These are phyloP conservation scores for Spodoptera littoralis DNA, from an alignment of 2,888 invertebrate species.

Conservation along the genomic window DNA sequence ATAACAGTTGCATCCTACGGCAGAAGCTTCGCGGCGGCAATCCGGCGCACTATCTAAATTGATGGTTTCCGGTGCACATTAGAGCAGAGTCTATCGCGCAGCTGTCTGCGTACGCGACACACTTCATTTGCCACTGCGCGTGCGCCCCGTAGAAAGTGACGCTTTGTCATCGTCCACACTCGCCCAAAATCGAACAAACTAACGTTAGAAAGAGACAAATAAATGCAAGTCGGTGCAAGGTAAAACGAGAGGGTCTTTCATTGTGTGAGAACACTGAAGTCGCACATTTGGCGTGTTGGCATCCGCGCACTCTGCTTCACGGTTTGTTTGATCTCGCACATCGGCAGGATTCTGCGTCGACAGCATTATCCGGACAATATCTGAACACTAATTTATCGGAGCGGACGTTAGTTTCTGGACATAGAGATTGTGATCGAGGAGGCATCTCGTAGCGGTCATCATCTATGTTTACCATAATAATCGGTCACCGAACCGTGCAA, in stretches of 20 bases:
- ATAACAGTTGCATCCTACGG: conserved; percentile 85
- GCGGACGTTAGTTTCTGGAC: conserved; percentile 53
- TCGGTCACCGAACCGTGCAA: conserved; percentile 65
- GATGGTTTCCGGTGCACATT: conserved; percentile 87
- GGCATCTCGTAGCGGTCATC: conserved; percentile 54
- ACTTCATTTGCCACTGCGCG: conserved; percentile 86
- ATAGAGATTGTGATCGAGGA: conserved; percentile 47
- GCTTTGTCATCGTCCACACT: conserved; percentile 78
- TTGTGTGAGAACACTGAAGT: conserved; percentile 59
- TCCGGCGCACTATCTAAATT: conserved; percentile 87
- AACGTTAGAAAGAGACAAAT: conserved; percentile 65
- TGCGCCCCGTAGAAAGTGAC: conserved; percentile 85
- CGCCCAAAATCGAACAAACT: conserved; percentile 80
- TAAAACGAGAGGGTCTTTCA: conserved; percentile 61
- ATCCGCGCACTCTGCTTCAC: conserved; percentile 63
- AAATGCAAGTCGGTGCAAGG: conserved; percentile 41
- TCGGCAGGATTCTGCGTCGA: conserved; percentile 62
- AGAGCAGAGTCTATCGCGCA: conserved; percentile 82
- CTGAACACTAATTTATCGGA: conserved; percentile 49
- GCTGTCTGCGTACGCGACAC: conserved; percentile 86
- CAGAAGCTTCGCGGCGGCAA: conserved; percentile 83
- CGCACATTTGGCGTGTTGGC: conserved; percentile 69
- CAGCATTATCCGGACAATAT: conserved; percentile 56
- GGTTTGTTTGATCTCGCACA: conserved; percentile 70
- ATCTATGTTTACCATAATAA: conserved; percentile 65